These are phyloP conservation scores for Chascanopsetta lugubris DNA, from an alignment of 2,113 vertebrate species.

Conservation along the genomic window DNA sequence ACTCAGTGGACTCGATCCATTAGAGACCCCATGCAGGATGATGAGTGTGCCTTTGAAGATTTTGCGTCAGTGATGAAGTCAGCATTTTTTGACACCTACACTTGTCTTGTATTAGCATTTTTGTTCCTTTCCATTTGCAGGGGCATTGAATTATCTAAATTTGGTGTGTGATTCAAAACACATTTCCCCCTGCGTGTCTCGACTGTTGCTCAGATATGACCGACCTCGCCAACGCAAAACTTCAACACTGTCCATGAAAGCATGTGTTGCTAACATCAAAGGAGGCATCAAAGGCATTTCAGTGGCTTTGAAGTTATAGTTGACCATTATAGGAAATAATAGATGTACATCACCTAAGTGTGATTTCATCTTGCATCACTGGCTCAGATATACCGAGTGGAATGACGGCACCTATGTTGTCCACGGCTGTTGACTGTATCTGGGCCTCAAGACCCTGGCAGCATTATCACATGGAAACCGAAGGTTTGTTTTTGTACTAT, in stretches of 20 bases:
- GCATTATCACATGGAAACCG: too few species aligned
- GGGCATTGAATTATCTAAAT: conserved; percentile 48
- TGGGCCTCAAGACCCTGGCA: too few species aligned
- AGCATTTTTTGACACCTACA: conserved; percentile 38
- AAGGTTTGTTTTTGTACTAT: too few species aligned
- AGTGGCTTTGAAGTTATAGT: neutral
- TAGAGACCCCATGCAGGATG: conserved; percentile 8
- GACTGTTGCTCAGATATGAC: conserved; percentile 29
- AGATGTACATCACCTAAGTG: neutral
- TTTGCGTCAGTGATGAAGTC: conserved; percentile 33
- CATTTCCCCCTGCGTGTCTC: conserved; percentile 13
- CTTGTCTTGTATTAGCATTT: too few species aligned
- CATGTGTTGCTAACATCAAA: conserved; percentile 10
- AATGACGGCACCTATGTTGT: too few species aligned
- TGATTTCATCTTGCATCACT: neutral
- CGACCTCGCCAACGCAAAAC: conserved; percentile 60
- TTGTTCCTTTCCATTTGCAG: conserved; percentile 67
- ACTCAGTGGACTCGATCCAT: neutral
- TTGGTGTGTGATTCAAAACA: conserved; percentile 42
- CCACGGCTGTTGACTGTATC: too few species aligned
- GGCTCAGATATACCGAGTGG: too few species aligned
- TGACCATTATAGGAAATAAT: conserved; percentile 2
- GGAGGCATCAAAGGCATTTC: conserved; percentile 1
- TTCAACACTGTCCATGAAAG: conserved; percentile 38
- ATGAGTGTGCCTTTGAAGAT: conserved; percentile 29